A percentile compares a stretch with the other conserved stretches of the same genome.
These are phyloP conservation scores for Chaenodraco wilsoni DNA, from an alignment of 2,797 vertebrate species.

Conservation along the genomic window DNA sequence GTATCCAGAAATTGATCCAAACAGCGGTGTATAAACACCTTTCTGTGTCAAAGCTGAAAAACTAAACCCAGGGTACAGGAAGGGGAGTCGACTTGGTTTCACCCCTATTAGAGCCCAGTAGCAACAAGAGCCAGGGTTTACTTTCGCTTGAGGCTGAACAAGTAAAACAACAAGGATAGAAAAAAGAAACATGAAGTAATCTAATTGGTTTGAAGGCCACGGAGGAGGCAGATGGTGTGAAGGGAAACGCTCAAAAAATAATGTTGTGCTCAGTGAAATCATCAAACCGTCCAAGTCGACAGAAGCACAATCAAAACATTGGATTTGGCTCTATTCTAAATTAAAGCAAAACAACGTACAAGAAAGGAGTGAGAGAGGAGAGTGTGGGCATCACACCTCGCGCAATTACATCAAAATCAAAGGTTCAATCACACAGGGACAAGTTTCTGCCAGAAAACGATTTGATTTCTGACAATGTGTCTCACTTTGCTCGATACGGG, in stretches of 20 bases:
- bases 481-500: slow-evolving; percentile 39
- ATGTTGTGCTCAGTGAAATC: slow-evolving; percentile 40
- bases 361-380: neutral
- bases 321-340: slow-evolving; percentile 9
- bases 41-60: slow-evolving; percentile 35
- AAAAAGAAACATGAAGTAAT: slow-evolving; percentile 42
- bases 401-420: slow-evolving; percentile 1
- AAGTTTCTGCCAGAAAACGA: slow-evolving; percentile 50
- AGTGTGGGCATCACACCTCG: slow-evolving; percentile 1
- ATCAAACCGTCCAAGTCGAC: slow-evolving; percentile 24
- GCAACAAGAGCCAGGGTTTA: slow-evolving; percentile 40
- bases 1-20: slow-evolving; percentile 44
- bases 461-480: slow-evolving; percentile 63
- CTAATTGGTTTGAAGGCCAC: slow-evolving; percentile 42
- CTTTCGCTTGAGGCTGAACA: slow-evolving; percentile 53
- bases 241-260: slow-evolving; percentile 42
- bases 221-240: slow-evolving; percentile 35
- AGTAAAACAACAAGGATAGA: slow-evolving; percentile 27
- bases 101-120: slow-evolving; percentile 28
- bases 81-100: slow-evolving; percentile 42
- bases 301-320: slow-evolving; percentile 35
- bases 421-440: slow-evolving; percentile 21
- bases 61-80: slow-evolving; percentile 34
- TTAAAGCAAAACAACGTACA: slow-evolving; percentile 6
- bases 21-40: slow-evolving; percentile 39